A percentile compares a stretch with the other conserved stretches of the same genome.
Conservation (phyloP, 1,140 invertebrate genomes). For the Solen grandis region DNA sequence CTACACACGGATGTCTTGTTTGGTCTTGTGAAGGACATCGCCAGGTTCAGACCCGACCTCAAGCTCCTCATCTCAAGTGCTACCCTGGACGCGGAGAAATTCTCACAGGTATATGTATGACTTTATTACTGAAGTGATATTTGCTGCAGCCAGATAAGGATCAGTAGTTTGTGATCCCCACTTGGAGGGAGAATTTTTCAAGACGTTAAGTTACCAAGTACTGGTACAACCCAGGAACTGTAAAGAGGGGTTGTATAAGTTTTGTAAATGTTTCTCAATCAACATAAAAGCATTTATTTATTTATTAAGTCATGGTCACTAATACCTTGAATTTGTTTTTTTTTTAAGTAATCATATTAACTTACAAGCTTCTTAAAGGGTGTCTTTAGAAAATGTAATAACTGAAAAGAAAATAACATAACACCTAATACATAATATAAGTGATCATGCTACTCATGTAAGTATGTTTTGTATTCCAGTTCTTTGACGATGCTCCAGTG, state of each 20-base stretch:
- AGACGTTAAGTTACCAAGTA: background rate
- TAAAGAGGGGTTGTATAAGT: background rate
- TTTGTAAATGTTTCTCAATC: too few species aligned
- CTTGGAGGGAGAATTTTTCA: background rate
- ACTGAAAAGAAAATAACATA: too few species aligned
- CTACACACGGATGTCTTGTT: constrained; percentile 99
- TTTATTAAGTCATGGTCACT: too few species aligned
- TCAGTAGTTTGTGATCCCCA: background rate
- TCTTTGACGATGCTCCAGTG: constrained; percentile 99
- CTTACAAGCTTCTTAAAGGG: too few species aligned
- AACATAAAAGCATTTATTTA: too few species aligned
- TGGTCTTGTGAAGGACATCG: constrained; percentile 98
- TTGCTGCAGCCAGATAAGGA: background rate
- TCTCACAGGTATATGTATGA: constrained; percentile 88
- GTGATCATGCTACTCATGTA: too few species aligned
- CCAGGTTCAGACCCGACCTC: constrained; percentile 95
- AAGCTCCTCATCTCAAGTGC: constrained; percentile 99
- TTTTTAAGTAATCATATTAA: too few species aligned
- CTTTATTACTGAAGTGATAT: background rate
- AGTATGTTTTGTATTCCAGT: constrained; percentile 81
- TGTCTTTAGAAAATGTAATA: too few species aligned
- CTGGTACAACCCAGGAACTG: too few species aligned
- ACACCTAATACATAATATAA: too few species aligned
- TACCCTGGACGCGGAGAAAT: constrained; percentile 98
- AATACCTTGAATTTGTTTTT: too few species aligned